Evolutionary conservation across 1,140 invertebrate genomes (phyloP), one percentile per base, ranked within the genome.

Genomic region (Lepidurus apus): DNA sequence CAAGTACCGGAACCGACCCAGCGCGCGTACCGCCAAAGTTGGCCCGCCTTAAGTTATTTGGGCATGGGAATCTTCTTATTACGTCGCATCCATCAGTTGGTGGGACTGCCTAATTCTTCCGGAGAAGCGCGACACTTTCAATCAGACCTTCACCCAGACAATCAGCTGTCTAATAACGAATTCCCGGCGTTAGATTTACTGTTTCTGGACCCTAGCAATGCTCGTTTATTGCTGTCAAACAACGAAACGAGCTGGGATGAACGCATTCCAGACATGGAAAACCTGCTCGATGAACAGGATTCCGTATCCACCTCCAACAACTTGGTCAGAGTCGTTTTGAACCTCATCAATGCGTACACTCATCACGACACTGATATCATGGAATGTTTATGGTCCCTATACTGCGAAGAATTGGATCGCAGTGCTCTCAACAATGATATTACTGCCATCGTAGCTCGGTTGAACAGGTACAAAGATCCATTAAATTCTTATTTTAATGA

Each of bases 61-160:
- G 53, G 53, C 53, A 65, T 65, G 53, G 53, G 53, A 65, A 65
- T 65, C 21, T 21, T 65, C n/a, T 65, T 65, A 65, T n/a, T 65
- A 21, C 53, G 53, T 65, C 53, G 53, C 53, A 65, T 65, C 53
- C 53, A 65, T 65, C 53, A 65, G 13, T 65, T 65, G 53, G 53
- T 65, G 6, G 53, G 53, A 21, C n/a, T 65, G 8, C 17, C 53
- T 7, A 65, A 65, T 7, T 8, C 53, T 65, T 21, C n/a, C 53
- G 53, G 21, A 7, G 17, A 65, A 21, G 53, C 53, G 1, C 53
- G 53, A 65, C 13, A 65, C 9, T 65, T 65, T 7, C 17, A 65
- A 7, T 7, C 17, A 21, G 7, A 65, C 21, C 21, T 21, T 17
- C 7, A 65, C 21, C 13, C 53, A 13, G 17, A 65, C 8, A 34